Percentiles rank a stretch among this genome's conserved stretches.
Conservation (phyloP, 2,113 vertebrate genomes). For the Myotis davidii region DNA sequence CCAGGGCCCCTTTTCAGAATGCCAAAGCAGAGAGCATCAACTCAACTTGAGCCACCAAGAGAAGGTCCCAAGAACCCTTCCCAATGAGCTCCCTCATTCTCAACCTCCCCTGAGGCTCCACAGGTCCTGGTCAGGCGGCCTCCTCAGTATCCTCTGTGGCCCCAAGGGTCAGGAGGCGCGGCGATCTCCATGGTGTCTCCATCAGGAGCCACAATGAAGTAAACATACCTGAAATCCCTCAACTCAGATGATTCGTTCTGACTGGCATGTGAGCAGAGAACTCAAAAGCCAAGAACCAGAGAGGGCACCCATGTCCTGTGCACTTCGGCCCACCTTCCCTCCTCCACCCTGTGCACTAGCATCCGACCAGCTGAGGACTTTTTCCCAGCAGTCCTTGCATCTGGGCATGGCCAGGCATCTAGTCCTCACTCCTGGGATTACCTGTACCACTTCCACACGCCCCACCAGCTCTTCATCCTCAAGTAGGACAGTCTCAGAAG, state of each 20-base stretch:
- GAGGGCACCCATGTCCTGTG: neutral
- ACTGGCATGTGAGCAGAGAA: neutral
- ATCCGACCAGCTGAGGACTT: neutral
- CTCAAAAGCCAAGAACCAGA: neutral
- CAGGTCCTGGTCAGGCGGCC: accelerated
- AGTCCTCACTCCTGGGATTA: accelerated
- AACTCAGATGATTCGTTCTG: neutral
- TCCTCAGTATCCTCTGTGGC: neutral
- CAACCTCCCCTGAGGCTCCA: neutral
- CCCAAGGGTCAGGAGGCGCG: neutral
- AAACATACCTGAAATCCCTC: neutral
- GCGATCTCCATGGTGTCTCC: neutral
- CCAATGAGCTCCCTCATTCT: accelerated
- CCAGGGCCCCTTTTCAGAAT: neutral
- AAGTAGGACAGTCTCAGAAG: neutral
- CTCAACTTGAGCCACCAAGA: neutral
- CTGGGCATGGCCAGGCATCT: neutral
- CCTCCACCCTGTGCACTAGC: accelerated
- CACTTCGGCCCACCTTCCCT: accelerated
- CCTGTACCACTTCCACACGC: neutral
- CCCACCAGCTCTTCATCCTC: neutral
- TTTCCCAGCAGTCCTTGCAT: neutral
- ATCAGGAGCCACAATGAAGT: neutral
- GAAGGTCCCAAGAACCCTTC: neutral
- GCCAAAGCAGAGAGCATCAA: neutral